Evolutionary conservation across 2,113 vertebrate genomes (phyloP).

Genomic region (Corythornis madagascariensis): DNA sequence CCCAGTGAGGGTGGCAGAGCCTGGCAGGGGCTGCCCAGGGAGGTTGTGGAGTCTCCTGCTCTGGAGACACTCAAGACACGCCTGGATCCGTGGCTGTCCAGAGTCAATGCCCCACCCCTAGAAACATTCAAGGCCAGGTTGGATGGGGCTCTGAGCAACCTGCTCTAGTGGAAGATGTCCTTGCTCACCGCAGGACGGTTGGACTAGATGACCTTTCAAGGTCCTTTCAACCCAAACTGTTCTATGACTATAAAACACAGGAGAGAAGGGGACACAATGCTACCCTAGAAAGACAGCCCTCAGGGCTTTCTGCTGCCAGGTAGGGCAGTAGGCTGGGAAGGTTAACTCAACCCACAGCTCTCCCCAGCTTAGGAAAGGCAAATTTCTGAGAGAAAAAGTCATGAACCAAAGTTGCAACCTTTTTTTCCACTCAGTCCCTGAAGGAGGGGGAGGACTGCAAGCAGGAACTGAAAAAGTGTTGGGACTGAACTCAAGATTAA

Average conservation of each 20-base stretch:
- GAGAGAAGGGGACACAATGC: neutral
- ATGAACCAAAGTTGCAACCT: neutral
- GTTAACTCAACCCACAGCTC: accelerated
- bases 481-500: neutral
- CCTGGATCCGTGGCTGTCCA: neutral
- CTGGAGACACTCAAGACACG: no score
- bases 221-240: neutral
- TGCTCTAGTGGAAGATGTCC: neutral
- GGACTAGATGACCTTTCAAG: neutral
- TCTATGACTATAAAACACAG: neutral
- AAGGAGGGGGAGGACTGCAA: neutral
- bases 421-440: neutral
- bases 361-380: neutral
- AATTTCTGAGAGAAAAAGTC: neutral
- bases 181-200: neutral
- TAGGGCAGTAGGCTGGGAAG: neutral
- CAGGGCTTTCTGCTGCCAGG: no score
- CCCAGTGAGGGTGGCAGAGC: no score
- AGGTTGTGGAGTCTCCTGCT: no score
- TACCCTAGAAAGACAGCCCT: no score
- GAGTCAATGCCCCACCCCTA: neutral
- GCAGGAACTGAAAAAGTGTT: neutral
- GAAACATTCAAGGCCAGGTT: neutral
- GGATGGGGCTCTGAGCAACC: neutral
- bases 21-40: no score